Evolutionary conservation across 2,888 invertebrate genomes (phyloP).

Genomic region (Lasioglossum pauxillum): DNA sequence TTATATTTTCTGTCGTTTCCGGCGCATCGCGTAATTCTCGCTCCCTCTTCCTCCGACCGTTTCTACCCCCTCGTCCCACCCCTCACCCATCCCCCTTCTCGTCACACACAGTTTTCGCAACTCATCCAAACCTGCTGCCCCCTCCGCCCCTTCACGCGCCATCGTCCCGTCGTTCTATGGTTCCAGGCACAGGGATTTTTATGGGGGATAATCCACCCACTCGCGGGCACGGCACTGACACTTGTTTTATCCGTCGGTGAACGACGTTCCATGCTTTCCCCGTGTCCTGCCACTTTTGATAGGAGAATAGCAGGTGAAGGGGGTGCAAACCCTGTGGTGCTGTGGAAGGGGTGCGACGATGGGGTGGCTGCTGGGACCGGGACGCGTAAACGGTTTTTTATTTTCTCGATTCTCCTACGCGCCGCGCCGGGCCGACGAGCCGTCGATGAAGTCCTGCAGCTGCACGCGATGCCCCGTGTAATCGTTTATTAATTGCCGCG

Average conservation of each 20-base stretch:
- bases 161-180: conserved; percentile 14
- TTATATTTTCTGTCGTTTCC: conserved; percentile 75
- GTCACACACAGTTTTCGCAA: conserved; percentile 4
- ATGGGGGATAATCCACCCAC: conserved; percentile 68
- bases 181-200: conserved; percentile 66
- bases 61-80: neutral
- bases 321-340: neutral
- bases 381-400: conserved; percentile 71
- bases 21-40: conserved; percentile 67
- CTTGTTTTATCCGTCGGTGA: conserved; percentile 70
- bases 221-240: conserved; percentile 66
- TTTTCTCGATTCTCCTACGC: conserved; percentile 57
- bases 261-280: conserved; percentile 60
- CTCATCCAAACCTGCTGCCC: neutral
- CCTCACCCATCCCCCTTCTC: neutral
- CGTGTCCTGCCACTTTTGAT: conserved; percentile 57
- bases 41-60: conserved; percentile 26
- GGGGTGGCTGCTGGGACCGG: conserved; percentile 23
- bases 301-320: conserved; percentile 35
- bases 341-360: neutral
- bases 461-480: conserved; percentile 47
- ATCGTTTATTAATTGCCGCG: conserved; percentile 63
- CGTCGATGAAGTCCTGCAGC: conserved; percentile 35
- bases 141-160: neutral
- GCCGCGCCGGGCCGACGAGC: conserved; percentile 32